These are phyloP conservation scores for Theocolax elegans DNA, from an alignment of 1,140 invertebrate genomes.

Conservation along the genomic window DNA sequence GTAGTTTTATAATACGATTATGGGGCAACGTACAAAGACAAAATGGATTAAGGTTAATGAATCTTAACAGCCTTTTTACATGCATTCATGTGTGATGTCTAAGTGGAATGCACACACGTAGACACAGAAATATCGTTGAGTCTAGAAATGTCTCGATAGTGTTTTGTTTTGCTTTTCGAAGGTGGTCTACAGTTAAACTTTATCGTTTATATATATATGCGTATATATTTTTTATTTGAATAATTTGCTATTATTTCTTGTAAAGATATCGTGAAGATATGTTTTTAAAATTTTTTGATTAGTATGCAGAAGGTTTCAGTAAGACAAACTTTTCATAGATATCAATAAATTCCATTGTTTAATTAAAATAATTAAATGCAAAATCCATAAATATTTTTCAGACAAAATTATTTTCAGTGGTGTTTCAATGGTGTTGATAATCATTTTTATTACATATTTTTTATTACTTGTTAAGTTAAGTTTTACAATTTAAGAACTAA, in stretches of 20 bases:
- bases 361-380: too few relatives aligned
- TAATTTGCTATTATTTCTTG: neutral
- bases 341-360: too few relatives aligned
- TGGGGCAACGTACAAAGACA: constrained; percentile 25
- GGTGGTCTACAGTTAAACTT: constrained; percentile 8
- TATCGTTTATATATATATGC: too few relatives aligned
- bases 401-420: too few relatives aligned
- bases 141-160: constrained; percentile 4
- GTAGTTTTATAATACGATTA: constrained; percentile 35
- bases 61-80: constrained; percentile 20
- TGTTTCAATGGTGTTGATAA: too few relatives aligned
- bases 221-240: too few relatives aligned
- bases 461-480: too few relatives aligned
- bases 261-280: neutral
- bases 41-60: constrained; percentile 4
- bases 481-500: too few relatives aligned
- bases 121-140: constrained; percentile 6
- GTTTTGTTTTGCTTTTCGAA: constrained; percentile 5
- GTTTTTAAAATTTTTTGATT: constrained; percentile 15
- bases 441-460: too few relatives aligned
- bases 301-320: too few relatives aligned
- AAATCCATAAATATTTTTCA: too few relatives aligned
- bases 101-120: neutral
- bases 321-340: too few relatives aligned
- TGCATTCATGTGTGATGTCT: neutral